Percentiles rank a stretch among this genome's conserved stretches.
phyloP scores from a whole-genome alignment of 2,113 vertebrate species.

The Symphodus melops region DNA sequence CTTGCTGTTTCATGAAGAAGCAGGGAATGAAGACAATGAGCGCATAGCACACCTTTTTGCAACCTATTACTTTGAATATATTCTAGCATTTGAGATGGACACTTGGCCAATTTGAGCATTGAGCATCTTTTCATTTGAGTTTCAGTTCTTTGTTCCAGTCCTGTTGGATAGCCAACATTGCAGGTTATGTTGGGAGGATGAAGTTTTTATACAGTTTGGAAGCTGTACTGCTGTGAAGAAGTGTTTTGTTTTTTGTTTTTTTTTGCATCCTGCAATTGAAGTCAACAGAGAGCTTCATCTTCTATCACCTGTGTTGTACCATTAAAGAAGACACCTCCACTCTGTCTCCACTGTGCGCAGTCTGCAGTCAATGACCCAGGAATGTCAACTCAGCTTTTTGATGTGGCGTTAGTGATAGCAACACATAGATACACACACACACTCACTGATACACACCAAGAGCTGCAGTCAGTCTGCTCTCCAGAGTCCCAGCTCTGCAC shows the following conservation, averaged over 20 bases:
- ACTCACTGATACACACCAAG: constrained; percentile 16
- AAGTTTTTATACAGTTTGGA: constrained; percentile 33
- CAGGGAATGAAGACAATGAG: too few relatives aligned
- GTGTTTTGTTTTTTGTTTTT: not conserved
- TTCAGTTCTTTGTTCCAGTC: too few relatives aligned
- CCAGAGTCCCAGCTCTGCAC: constrained; percentile 63
- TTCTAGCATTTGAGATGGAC: too few relatives aligned
- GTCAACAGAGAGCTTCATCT: constrained; percentile 38
- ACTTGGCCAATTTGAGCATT: too few relatives aligned
- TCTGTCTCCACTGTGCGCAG: constrained; percentile 43
- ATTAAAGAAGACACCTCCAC: constrained; percentile 46
- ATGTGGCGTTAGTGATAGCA: constrained; percentile 31
- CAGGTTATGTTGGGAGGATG: not conserved
- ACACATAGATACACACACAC: constrained; percentile 12
- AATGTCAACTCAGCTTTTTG: constrained; percentile 64
- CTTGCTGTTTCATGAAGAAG: too few relatives aligned
- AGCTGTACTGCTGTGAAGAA: not conserved
- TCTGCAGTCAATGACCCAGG: constrained; percentile 52
- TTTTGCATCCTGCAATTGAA: not conserved
- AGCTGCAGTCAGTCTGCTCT: constrained; percentile 21
- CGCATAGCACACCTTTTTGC: too few relatives aligned
- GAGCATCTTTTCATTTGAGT: too few relatives aligned
- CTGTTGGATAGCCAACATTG: not conserved
- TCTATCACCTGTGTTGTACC: constrained; percentile 37
- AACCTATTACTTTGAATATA: too few relatives aligned